Evolutionary conservation across 2,113 vertebrate species (phyloP), one percentile per base, ranked within the genome.

Genomic region (Cochlearius cochlearius): DNA sequence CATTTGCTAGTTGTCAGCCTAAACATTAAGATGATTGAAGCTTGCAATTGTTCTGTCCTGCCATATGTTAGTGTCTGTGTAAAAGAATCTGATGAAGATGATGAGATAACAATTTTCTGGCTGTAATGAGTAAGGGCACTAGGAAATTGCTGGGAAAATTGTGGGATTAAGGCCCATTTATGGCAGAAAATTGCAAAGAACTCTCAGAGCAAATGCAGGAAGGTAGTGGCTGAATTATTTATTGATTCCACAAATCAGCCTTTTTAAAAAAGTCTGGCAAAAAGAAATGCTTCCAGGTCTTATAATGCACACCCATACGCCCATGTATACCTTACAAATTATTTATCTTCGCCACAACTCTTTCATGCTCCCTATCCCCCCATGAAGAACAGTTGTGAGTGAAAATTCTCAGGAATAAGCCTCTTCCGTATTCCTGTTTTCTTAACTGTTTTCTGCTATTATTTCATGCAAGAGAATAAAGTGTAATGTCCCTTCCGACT

Each of bases 71-170:
- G 45, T 64, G 86, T 91, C 92, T 16, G 12, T 77, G 79, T 68
- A 96, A 96, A 95, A 93, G 67, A 85, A 92, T 91, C 59, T 94
- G 92, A 96, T 85, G 90, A 79, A 94, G 86, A 96, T 94, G 94
- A 94, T 94, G 92, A 90, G 96, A 94, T 90, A 94, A 95, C 87
- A 93, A 93, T 97, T 96, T 97, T 86, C 75, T 94, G 84, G 17
- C 67, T 84, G 45, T 96, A 96, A 92, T 94, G 92, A 94, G 78
- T 43, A 92, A 94, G 68, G 14, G 39, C 56, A 86, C 81, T 88
- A 88, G 69, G 90, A 97, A 95, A 97, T 91, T 97, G 87, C 88
- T 92, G 77, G 63, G 41, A 87, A 97, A 97, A 94, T 92, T 80
- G 88, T 94, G 76, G 83, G 94, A 95, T 96, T 97, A 95, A 92